Base-by-base conservation (phyloP, 2,113 vertebrate genomes). In the Acanthisitta chloris region DNA sequence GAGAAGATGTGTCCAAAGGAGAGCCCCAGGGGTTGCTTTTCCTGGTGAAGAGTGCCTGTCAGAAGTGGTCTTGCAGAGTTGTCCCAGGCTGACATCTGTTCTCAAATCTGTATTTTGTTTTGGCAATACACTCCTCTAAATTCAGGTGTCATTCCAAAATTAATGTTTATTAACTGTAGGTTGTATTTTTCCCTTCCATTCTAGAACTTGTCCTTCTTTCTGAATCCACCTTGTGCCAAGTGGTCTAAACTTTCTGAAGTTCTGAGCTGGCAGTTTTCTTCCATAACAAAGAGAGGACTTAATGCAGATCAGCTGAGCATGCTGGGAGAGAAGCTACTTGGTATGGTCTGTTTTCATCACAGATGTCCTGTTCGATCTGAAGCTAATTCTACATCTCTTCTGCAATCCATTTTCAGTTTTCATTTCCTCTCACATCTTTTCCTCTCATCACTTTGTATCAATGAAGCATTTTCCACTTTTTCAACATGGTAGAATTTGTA, bases 221-320 rank as follows among this genome's bases (percentile, higher is more conserved):
- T 98, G 81, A 98, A 97, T 69, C 99, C 99, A 20, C 98, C 99
- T 8, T 96, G 94, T 10, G 98, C 99, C 33, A 95, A 97, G 71
- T 99, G 99, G 99, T 66, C 96, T 51, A 97, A 98, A 90, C 98
- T 99, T 74, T 98, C 99, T 1, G 98, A 99, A 51, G 98, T 99
- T 26, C 98, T 99, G 61, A 99, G 98, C 19, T 99, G 99, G 99
- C 99, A 99, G 97, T 99, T 99, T 97, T 98, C 98, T 25, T 99
- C 99, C 1, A 95, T 98, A 73, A 99, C 99, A 38, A 98, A 99
- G 66, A 98, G 99, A 72, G 98, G 97, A 49, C 99, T 99, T 17
- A 98, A 98, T 25, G 65, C 96, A 33, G 97, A 99, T 57, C 99
- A 99, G 82, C 98, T 99, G 83, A 98, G 49, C 94, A 98, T 98